phyloP scores from a whole-genome alignment of 2,888 invertebrate species.

The Ernsta delagoae region DNA sequence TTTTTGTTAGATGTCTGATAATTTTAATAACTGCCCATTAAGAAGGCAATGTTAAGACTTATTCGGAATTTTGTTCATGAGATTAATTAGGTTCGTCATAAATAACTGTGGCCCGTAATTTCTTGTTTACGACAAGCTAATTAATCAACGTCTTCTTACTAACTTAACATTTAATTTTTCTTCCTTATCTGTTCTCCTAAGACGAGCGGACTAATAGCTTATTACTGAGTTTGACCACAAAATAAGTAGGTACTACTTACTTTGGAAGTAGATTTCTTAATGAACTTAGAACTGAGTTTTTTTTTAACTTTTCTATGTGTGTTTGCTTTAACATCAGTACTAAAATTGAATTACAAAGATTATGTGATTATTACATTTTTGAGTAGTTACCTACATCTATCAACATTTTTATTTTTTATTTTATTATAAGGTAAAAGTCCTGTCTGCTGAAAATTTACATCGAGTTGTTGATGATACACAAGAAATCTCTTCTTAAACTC shows the following conservation, averaged over 20 bases:
- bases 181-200: constrained; percentile 38
- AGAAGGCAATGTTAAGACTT: constrained; percentile 18
- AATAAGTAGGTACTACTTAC: background rate
- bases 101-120: constrained; percentile 53
- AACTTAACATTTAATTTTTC: constrained; percentile 41
- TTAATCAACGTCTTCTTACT: constrained; percentile 50
- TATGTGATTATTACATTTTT: too few relatives aligned
- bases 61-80: constrained; percentile 37
- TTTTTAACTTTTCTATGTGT: background rate
- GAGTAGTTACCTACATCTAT: too few relatives aligned
- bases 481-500: too few relatives aligned
- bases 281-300: background rate
- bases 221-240: constrained; percentile 27
- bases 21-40: constrained; percentile 33
- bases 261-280: constrained; percentile 21
- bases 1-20: constrained; percentile 29
- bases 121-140: constrained; percentile 51
- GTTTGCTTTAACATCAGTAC: background rate
- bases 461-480: too few relatives aligned
- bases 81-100: constrained; percentile 43
- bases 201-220: constrained; percentile 34
- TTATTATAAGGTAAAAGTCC: too few relatives aligned
- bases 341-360: too few relatives aligned
- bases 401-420: too few relatives aligned
- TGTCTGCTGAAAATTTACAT: too few relatives aligned